Percentiles rank a stretch among this genome's conserved stretches.
phyloP scores from a whole-genome alignment of 2,888 invertebrate species.

The Cantharis nigra region DNA sequence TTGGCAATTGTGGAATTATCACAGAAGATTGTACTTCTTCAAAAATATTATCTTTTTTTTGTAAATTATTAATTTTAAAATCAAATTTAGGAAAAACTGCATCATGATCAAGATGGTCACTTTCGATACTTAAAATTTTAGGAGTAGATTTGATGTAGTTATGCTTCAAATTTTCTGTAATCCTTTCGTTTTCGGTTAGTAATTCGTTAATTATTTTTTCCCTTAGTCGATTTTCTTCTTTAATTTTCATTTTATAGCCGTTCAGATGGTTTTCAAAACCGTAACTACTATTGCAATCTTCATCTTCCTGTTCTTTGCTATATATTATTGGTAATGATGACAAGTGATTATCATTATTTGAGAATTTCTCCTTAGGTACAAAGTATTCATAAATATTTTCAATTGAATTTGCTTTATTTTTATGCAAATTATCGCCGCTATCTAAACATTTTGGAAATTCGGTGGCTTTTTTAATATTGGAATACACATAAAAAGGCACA shows the following conservation, averaged over 20 bases:
- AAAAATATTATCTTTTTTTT: slow-evolving; percentile 4
- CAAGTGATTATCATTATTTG: neutral
- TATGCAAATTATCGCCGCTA: neutral
- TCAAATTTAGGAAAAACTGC: neutral
- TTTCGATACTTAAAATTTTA: slow-evolving; percentile 33
- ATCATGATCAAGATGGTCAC: neutral
- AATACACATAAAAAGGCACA: slow-evolving; percentile 42
- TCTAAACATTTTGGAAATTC: slow-evolving; percentile 6
- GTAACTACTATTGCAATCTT: neutral
- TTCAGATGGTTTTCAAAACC: slow-evolving; percentile 30
- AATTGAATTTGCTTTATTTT: slow-evolving; percentile 44
- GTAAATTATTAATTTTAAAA: neutral
- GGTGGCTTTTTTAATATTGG: slow-evolving; percentile 39
- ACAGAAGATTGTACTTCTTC: slow-evolving; percentile 52
- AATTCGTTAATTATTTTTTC: slow-evolving; percentile 50
- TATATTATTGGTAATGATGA: neutral
- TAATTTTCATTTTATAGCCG: slow-evolving; percentile 46
- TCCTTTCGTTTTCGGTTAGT: slow-evolving; percentile 46
- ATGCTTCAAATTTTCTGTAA: slow-evolving; percentile 35
- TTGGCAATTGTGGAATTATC: slow-evolving; percentile 76
- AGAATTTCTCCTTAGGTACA: neutral
- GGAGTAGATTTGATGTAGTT: slow-evolving; percentile 9
- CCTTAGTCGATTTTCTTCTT: slow-evolving; percentile 48
- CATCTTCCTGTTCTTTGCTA: neutral
- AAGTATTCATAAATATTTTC: slow-evolving; percentile 38